Evolutionary conservation across 2,888 invertebrate genomes (phyloP), one percentile per base, ranked within the genome.

Genomic region (Ferdinandea cuprea): DNA sequence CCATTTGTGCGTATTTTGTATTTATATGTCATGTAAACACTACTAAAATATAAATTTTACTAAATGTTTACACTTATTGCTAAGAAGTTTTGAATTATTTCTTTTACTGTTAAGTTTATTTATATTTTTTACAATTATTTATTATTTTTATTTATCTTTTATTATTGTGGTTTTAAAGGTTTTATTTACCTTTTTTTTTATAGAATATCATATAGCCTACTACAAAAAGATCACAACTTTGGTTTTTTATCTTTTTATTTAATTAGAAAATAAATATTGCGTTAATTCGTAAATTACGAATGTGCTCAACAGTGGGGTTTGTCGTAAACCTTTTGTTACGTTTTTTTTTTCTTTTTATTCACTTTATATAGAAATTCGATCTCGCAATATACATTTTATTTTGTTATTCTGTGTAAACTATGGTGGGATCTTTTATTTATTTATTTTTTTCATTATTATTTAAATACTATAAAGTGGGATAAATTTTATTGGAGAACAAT

Each of bases 361-460:
- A 25, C 8, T 56, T 59, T 63, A 74, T 79, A 79, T 81, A 81
- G 77, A 81, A 81, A 81, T 81, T 81, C 81, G 81, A 52, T 71
- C 71, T 77, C 73, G 58, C 65, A 76, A 76, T 81, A 30, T 71
- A 74, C 63, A 66, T 35, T 65, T 58, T 25, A 21, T 28, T 9
- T 30, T 54, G n/a, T 72, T 46, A 44, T 30, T 40, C 52, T 89
- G 89, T 89, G 89, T 89, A 89, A 89, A 89, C 87, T 88, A 89
- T 89, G 89, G 89, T 89, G 89, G 89, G 89, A 89, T 89, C 87
- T 88, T 86, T 86, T 86, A n/a, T n/a, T n/a, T n/a, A n/a, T n/a
- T n/a, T n/a, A n/a, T n/a, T 86, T 87, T 73, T 86, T 80, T 87
- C 25, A 86, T 85, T 86, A 79, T 87, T 5, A 86, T 85, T 85